Base-by-base conservation (phyloP, 2,888 invertebrate species). In the Junonia oenone region DNA sequence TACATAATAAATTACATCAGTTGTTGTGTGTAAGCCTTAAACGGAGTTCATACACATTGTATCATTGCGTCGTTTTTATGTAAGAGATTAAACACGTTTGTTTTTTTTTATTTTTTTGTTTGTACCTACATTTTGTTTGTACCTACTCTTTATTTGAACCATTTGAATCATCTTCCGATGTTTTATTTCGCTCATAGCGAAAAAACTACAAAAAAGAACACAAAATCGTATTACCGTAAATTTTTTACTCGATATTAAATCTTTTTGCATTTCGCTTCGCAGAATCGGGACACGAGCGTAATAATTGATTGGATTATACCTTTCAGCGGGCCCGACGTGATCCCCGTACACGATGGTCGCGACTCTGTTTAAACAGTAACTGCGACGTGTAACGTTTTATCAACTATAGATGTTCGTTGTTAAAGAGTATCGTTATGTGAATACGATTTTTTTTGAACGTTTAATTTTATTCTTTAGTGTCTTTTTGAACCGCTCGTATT, bases 191-290 rank as follows among this genome's bases (percentile, higher is more conserved):
- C 15, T 38, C 14, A 14, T 17, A 38, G 4, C 8, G 17, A 19
- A 17, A n/a, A n/a, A n/a, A n/a, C n/a, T n/a, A 22, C 19, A 19
- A 19, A 19, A 38, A 33, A 35, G 33, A 47, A 40, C 29, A 38
- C 31, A 47, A 47, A 37, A 14, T 14, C 6, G 53, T 37, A 40
- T 29, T 27, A 40, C 29, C 8, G 9, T 46, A 47, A 40, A 35
- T 6, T 8, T 15, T 59, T 64, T 69, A 69, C 66, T 15, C 53
- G 38, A 29, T 14, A 73, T 77, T 72, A 75, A 79, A 77, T 75
- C 72, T 73, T 78, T 72, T 73, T 80, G 73, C 78, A 81, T 77
- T 78, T 71, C 62, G 61, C 62, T 71, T 61, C 73, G 67, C 73
- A 67, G n/a, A n/a, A n/a, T n/a, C n/a, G n/a, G n/a, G n/a, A n/a